A percentile compares a stretch with the other conserved stretches of the same genome.
These are phyloP conservation scores for Artibeus lituratus DNA, from an alignment of 2,797 vertebrate species.

Conservation along the genomic window DNA sequence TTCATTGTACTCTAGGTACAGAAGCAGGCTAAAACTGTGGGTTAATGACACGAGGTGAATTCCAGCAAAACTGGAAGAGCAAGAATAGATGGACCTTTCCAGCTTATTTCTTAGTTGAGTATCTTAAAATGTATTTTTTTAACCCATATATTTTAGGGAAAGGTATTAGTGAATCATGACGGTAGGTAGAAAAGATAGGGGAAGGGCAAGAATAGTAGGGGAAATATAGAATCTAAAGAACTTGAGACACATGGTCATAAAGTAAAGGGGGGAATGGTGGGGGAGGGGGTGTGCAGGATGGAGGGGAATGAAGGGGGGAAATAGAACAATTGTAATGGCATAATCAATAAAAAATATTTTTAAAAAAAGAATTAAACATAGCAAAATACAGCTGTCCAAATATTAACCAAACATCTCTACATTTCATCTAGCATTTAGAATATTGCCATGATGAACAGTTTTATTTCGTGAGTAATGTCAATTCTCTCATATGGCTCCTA, in stretches of 20 bases:
- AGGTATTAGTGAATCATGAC: not conserved
- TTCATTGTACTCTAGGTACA: not conserved
- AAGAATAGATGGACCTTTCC: not conserved
- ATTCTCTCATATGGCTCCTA: not conserved
- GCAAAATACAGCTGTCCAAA: not conserved
- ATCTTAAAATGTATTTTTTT: not conserved
- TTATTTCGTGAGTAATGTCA: not conserved
- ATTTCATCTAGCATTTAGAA: not conserved
- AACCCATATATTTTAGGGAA: not conserved
- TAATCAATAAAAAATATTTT: too few relatives aligned
- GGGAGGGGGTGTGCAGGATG: too few relatives aligned
- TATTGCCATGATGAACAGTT: not conserved
- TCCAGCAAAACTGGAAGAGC: not conserved
- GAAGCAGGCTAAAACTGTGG: not conserved
- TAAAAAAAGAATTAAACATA: slow-evolving; percentile 29
- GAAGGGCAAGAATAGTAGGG: too few relatives aligned
- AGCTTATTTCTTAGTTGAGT: not conserved
- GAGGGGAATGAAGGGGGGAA: too few relatives aligned
- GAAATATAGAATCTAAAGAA: too few relatives aligned
- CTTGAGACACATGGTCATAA: too few relatives aligned
- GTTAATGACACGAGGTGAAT: not conserved
- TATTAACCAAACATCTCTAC: not conserved
- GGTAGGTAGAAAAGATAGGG: too few relatives aligned
- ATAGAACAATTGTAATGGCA: too few relatives aligned
- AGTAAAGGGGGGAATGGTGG: too few relatives aligned